Base-by-base conservation (phyloP, 2,888 invertebrate species). In the Brenthis hecate region DNA sequence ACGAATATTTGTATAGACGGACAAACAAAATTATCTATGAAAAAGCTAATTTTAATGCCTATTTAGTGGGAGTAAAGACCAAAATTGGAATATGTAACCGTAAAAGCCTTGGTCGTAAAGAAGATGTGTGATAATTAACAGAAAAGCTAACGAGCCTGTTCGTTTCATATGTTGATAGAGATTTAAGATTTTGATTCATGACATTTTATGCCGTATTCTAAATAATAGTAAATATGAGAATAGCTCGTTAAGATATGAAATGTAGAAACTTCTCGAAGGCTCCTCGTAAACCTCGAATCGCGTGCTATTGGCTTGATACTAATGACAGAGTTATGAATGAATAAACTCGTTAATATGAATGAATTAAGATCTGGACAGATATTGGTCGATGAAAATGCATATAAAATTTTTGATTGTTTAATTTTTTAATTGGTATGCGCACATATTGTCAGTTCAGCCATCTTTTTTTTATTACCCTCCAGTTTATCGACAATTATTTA, bases 1-100 rank as follows among this genome's bases (percentile, higher is more conserved):
- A 88, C 87, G 86, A 83, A 85, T 86, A 86, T 85, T 83, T 84
- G 82, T 85, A 82, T 68, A 67, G 73, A 73, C 70, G 67, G 70
- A 69, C 70, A 68, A 70, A 70, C 56, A 19, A 57, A 69, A 51
- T 66, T 65, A 55, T 67, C 73, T 58, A 66, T 56, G 14, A 56
- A 57, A 65, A 61, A 65, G 48, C 58, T 51, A 23, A 56, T 65
- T 67, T 66, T 65, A 53, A 62, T 13, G 36, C 62, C 51, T 72
- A 70, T 66, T 56, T 50, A 62, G 69, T 58, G 63, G 70, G 65
- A 68, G 68, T 70, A 70, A 64, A 71, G 70, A 56, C 36, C 28
- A 65, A 65, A 66, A 66, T 74, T 76, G 72, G 75, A 68, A 55
- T 57, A 56, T 19, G 63, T 68, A 70, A 23, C 69, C 50, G 66